Conservation (phyloP, 2,888 invertebrate genomes). For the Aporophyla nigra region DNA sequence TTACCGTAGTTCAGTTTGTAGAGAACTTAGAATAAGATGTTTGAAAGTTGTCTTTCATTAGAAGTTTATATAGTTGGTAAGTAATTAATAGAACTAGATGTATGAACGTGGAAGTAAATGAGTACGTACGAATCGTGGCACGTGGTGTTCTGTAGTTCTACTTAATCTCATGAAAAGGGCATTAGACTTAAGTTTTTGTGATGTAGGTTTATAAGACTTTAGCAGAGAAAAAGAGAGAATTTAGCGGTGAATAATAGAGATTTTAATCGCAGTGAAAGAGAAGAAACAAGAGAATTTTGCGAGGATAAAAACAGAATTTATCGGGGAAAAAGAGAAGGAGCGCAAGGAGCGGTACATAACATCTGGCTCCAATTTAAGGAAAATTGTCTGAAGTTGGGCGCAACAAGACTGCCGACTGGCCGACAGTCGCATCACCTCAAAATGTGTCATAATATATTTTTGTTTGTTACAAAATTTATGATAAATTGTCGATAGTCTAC, state of each 20-base stretch:
- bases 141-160: background rate
- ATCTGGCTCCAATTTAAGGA: too few relatives aligned
- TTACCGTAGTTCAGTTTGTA: conserved; percentile 10
- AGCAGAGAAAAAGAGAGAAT: too few relatives aligned
- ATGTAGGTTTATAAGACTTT: too few relatives aligned
- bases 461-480: background rate
- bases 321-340: background rate
- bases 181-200: too few relatives aligned
- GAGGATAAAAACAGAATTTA: too few relatives aligned
- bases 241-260: too few relatives aligned
- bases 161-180: too few relatives aligned
- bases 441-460: too few relatives aligned
- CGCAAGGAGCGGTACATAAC: background rate
- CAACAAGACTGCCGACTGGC: background rate
- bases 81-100: background rate
- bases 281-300: too few relatives aligned
- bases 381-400: background rate
- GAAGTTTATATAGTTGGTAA: background rate
- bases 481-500: background rate
- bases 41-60: background rate
- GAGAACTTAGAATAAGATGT: conserved; percentile 14
- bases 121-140: background rate
- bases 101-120: too few relatives aligned
- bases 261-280: too few relatives aligned
- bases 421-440: background rate